These are phyloP conservation scores for Hypotaenidia philippensis DNA, from an alignment of 2,797 vertebrate genomes.

Conservation along the genomic window DNA sequence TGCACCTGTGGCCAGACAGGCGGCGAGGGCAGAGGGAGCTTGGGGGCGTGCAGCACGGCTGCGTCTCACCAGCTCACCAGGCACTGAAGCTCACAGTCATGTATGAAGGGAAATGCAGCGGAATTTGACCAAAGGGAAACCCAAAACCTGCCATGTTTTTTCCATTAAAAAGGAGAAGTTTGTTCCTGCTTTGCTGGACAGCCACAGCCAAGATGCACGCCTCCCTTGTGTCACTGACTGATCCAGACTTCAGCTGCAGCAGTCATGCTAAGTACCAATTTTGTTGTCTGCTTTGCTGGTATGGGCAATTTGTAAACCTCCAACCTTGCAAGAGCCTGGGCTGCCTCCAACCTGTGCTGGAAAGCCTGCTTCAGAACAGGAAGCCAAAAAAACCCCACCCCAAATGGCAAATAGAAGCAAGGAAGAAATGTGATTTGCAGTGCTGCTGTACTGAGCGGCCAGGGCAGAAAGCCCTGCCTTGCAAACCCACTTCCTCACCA, in stretches of 20 bases:
- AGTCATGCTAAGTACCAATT: accelerated
- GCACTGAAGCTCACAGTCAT: background rate
- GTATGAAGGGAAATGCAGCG: background rate
- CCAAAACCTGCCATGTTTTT: background rate
- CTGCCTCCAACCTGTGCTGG: background rate
- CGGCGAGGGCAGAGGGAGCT: background rate
- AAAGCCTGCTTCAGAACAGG: background rate
- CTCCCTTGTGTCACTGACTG: background rate
- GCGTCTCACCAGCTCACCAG: accelerated
- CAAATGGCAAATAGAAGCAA: accelerated
- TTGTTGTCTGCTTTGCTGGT: background rate
- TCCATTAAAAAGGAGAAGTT: background rate
- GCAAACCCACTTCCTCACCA: background rate
- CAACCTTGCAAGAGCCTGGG: background rate
- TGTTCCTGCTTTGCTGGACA: background rate
- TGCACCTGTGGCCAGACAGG: accelerated
- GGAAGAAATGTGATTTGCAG: background rate
- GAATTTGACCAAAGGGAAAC: background rate
- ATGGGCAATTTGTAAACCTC: background rate
- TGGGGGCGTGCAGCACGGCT: accelerated
- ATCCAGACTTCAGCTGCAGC: background rate
- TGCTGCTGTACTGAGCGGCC: background rate
- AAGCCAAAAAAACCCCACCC: background rate
- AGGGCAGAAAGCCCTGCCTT: background rate
- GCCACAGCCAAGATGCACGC: background rate